Evolutionary conservation across 2,888 invertebrate genomes (phyloP).

Genomic region (Mechanitis mazaeus): DNA sequence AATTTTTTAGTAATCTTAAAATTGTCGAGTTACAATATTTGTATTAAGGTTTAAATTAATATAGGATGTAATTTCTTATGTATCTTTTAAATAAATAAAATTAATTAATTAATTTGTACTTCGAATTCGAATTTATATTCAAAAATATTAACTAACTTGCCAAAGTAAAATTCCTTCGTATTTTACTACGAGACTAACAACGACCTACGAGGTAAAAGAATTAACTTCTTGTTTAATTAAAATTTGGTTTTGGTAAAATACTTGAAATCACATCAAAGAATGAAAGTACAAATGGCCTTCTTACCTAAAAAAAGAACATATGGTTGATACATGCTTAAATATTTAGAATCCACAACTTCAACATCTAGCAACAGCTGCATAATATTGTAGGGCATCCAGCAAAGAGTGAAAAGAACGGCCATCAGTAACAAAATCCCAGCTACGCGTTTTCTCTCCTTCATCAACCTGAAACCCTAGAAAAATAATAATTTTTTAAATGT

Average conservation of each 20-base stretch:
- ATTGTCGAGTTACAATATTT: too few species aligned
- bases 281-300: conserved; percentile 15
- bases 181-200: too few species aligned
- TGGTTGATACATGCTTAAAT: conserved; percentile 65
- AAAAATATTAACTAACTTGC: too few species aligned
- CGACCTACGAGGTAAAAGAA: too few species aligned
- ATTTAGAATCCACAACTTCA: conserved; percentile 53
- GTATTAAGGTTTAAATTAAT: too few species aligned
- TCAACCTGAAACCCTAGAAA: conserved; percentile 76
- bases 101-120: too few species aligned
- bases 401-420: conserved; percentile 81
- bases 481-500: background rate
- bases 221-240: too few species aligned
- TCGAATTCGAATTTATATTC: too few species aligned
- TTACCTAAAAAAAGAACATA: conserved; percentile 81
- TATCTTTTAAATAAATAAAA: too few species aligned
- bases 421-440: conserved; percentile 82
- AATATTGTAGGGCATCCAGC: conserved; percentile 84
- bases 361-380: conserved; percentile 80
- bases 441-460: conserved; percentile 82
- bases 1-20: too few species aligned
- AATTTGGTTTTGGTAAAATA: background rate
- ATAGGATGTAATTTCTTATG: too few species aligned
- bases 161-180: too few species aligned
- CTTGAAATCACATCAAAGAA: background rate